Percentiles rank a stretch among this genome's conserved stretches.
Evolutionary conservation across 2,888 invertebrate species (phyloP).

Genomic region (Chirona hameri): DNA sequence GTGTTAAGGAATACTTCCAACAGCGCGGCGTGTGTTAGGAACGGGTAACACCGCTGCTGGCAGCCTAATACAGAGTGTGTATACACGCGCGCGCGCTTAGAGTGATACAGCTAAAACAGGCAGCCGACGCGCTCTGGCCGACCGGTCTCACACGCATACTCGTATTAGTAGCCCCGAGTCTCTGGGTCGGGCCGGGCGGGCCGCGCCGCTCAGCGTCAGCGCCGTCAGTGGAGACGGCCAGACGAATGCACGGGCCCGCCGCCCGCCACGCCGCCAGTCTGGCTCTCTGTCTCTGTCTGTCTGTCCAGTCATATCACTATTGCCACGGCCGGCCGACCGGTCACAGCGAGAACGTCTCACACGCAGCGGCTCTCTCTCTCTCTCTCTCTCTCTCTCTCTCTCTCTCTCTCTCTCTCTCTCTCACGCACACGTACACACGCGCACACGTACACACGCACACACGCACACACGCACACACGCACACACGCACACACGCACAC

Average conservation of each 20-base stretch:
- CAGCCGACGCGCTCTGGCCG: not conserved
- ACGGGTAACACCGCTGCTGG: not conserved
- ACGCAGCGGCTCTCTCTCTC: too few species aligned
- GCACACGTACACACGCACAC: too few species aligned
- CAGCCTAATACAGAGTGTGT: not conserved
- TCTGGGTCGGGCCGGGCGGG: not conserved
- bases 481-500: too few species aligned
- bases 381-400: too few species aligned
- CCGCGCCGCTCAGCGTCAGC: not conserved
- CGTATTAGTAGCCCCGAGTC: constrained; percentile 1
- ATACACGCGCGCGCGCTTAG: not conserved
- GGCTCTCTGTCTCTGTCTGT: too few species aligned
- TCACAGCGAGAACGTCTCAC: not conserved
- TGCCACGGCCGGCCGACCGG: not conserved
- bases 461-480: too few species aligned
- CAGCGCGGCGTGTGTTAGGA: not conserved
- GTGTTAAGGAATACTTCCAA: constrained; percentile 24
- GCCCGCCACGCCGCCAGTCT: not conserved
- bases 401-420: too few species aligned
- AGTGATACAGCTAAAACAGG: constrained; percentile 2
- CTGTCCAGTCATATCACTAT: constrained; percentile 9
- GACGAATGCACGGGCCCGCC: not conserved
- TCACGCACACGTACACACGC: too few species aligned
- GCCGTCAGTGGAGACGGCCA: not conserved
- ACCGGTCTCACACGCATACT: not conserved